Evolutionary conservation across 2,888 invertebrate species (phyloP), one percentile per base, ranked within the genome.

Genomic region (Hermodice carunculata): DNA sequence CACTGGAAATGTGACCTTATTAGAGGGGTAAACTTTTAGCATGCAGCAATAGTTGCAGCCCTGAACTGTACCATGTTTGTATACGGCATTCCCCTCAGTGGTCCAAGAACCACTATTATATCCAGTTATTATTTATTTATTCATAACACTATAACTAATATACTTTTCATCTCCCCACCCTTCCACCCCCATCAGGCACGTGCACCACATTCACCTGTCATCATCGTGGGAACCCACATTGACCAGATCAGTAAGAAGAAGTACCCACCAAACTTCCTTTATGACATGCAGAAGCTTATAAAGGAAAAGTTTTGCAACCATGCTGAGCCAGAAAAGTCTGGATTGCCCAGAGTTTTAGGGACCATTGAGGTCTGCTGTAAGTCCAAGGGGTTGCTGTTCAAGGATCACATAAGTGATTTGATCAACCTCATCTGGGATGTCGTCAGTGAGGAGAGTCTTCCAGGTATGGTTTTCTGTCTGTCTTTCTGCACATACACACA

Each of bases 271-370:
- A 86, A 86, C 17, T 89, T 83, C 68, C 87, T 90, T 14, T 94
- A 95, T 78, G 92, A 93, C 62, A 89, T 97, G 72, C 97, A 98
- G 86, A 80, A 82, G 51, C 76, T 87, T 31, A 90, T 90, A 76
- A 91, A 91, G 74, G 86, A 87, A 56, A 78, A 81, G 24, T 89
- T 97, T 79, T 95, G 77, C 19, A 94, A 94, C 62, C 92, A 96
- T 11, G 92, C 95, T 0, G 98, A 99, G 86, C 95, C 96, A 0
- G 97, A 98, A 83, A 98, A 98, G 86, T 92, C 94, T 72, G 98
- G 98, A 0, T 87, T 99, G 40, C 98, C 99, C 0, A 89, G 94
- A 49, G 96, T 98, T 0, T 89, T 97, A 76, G 96, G 96, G 83
- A 93, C 95, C 0, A 70, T 83, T 34, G 82, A 98, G 89, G 93